A percentile compares a stretch with the other conserved stretches of the same genome.
Evolutionary conservation across 2,113 vertebrate species (phyloP).

Genomic region (Oxyura jamaicensis): DNA sequence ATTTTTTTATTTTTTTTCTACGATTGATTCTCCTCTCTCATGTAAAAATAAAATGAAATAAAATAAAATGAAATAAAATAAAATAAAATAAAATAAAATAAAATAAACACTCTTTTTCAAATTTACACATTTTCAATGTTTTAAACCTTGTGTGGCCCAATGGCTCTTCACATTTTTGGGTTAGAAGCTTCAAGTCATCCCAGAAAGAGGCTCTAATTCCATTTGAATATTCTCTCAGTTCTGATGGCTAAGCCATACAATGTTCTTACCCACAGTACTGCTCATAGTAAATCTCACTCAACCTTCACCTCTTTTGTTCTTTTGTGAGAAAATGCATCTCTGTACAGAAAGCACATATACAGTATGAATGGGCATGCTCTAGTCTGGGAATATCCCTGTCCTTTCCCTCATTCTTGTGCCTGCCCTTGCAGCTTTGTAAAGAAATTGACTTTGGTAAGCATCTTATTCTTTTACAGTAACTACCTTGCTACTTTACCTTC

Average conservation of each 20-base stretch:
- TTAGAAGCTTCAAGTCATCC: background rate
- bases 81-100: too few relatives aligned
- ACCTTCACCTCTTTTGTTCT: background rate
- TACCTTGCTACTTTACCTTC: background rate
- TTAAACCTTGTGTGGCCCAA: background rate
- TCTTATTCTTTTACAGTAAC: background rate
- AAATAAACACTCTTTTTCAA: background rate
- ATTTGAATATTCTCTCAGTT: background rate
- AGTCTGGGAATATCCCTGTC: background rate
- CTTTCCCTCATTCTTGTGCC: background rate
- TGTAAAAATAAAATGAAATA: background rate
- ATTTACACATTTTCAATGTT: background rate
- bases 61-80: too few relatives aligned
- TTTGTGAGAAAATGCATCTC: background rate
- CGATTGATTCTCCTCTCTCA: background rate
- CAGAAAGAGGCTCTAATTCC: background rate
- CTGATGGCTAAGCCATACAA: background rate
- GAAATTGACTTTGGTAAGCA: background rate
- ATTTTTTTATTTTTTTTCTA: background rate
- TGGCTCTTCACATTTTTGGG: background rate
- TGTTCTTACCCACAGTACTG: background rate
- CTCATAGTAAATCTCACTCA: background rate
- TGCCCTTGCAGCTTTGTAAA: background rate
- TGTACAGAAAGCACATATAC: background rate
- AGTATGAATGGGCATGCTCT: background rate